Base-by-base conservation (phyloP, 2,113 vertebrate genomes). In the Sporophila hypoxantha region DNA sequence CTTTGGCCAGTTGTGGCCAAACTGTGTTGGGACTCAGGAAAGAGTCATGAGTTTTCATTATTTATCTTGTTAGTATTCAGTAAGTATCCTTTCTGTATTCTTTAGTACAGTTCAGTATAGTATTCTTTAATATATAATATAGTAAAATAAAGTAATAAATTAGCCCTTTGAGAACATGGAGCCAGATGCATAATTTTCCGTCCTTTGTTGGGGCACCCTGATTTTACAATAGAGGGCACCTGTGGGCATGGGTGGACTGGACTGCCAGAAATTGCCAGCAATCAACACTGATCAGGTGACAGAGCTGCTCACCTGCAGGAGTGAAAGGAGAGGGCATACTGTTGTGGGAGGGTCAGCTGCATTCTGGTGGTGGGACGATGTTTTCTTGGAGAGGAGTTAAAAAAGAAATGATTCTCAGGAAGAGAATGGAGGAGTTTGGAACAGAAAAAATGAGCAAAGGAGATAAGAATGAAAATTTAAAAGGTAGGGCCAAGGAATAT, bases 281-380 rank as follows among this genome's bases (percentile, higher is more conserved):
- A 1, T 44, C 22, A 18, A 2, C 16, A 21, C 20, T n/a, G 29
- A 9, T 21, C 10, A 60, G 22, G n/a, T 9, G 27, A 7, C 46
- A 83, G 36, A 25, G 23, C 19, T 41, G 17, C 42, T 82, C 30
- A 22, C 14, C 55, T 62, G 34, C 17, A 23, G 7, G 17, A 67
- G 39, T 8, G 49, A n/a, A 50, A 52, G 39, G 25, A 64, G 36
- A 8, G 11, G 25, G 17, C 26, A 16, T 0, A 0, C 3, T 3
- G 10, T 19, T 14, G 52, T 32, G 61, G 46, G 53, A 49, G 34
- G 23, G 25, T 13, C 0, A 4, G 39, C 20, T 41, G 25, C 21
- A 5, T 69, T 56, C n/a, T 56, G 8, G 10, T 39, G 44, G 7
- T 21, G 22, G 34, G 53, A 30, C 4, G 29, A 5, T 4, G 15